phyloP scores from a whole-genome alignment of 2,113 vertebrate species.

The Ailurus styani region DNA sequence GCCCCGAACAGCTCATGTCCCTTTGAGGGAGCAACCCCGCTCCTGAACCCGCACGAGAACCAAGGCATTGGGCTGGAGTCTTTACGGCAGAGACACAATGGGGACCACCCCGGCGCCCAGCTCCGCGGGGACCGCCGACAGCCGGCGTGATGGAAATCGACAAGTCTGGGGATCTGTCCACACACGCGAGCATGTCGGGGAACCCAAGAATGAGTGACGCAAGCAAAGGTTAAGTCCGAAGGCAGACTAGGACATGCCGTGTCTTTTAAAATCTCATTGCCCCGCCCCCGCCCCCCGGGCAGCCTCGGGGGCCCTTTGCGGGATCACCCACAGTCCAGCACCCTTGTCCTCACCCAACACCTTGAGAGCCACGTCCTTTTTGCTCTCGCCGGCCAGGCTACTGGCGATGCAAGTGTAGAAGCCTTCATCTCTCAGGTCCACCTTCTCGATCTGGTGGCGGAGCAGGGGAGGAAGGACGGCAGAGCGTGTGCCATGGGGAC shows the following conservation, averaged over 20 bases:
- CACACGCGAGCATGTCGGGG: accelerated
- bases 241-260: background rate
- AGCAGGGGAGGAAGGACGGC: background rate
- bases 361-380: conserved; percentile 77
- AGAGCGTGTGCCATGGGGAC: accelerated
- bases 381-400: conserved; percentile 84
- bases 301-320: background rate
- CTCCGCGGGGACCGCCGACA: background rate
- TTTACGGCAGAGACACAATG: accelerated
- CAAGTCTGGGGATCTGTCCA: background rate
- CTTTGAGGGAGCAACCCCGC: background rate
- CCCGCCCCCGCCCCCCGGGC: accelerated
- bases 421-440: conserved; percentile 80
- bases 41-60: background rate
- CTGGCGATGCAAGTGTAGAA: conserved; percentile 86
- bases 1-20: accelerated
- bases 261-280: background rate
- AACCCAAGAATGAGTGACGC: background rate
- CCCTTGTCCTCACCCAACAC: conserved; percentile 78
- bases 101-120: accelerated
- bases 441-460: conserved; percentile 67
- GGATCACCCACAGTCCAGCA: accelerated
- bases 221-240: background rate
- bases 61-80: accelerated
- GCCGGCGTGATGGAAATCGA: accelerated